Evolutionary conservation across 2,888 invertebrate genomes (phyloP).

Genomic region (Lasioglossum lativentre): DNA sequence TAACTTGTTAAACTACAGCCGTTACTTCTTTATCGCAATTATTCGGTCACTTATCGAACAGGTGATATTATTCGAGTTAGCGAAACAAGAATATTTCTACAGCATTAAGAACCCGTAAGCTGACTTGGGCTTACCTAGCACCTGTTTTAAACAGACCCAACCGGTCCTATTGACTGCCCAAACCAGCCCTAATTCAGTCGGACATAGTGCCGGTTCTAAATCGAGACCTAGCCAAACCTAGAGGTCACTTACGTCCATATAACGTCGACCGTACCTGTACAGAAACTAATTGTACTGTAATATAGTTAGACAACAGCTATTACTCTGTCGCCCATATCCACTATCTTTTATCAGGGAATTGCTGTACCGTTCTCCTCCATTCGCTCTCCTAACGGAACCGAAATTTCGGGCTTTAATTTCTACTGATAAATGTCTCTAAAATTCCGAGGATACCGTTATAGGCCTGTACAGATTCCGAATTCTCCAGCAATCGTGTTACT

Average conservation of each 20-base stretch:
- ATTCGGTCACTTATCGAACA: no score
- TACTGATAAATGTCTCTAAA: slow-evolving; percentile 41
- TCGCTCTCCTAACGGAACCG: slow-evolving; percentile 45
- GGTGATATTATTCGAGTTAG: neutral
- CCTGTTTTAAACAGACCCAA: neutral
- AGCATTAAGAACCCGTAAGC: neutral
- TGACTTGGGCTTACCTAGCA: neutral
- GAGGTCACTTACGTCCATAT: neutral
- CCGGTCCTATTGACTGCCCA: neutral
- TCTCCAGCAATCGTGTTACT: neutral
- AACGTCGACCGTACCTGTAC: neutral
- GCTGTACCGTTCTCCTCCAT: neutral
- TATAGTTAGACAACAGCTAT: neutral
- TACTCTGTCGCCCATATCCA: neutral
- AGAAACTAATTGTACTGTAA: neutral
- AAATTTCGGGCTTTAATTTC: slow-evolving; percentile 34
- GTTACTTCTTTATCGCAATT: neutral
- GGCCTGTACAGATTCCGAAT: neutral
- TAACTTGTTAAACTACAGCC: neutral
- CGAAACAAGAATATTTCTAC: neutral
- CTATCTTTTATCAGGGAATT: slow-evolving; percentile 13
- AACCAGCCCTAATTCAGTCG: neutral
- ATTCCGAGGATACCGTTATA: slow-evolving; percentile 55
- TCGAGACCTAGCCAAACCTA: neutral
- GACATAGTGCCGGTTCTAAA: neutral